Evolutionary conservation across 1,140 invertebrate species (phyloP).

Genomic region (Trypoxylus dichotomus): DNA sequence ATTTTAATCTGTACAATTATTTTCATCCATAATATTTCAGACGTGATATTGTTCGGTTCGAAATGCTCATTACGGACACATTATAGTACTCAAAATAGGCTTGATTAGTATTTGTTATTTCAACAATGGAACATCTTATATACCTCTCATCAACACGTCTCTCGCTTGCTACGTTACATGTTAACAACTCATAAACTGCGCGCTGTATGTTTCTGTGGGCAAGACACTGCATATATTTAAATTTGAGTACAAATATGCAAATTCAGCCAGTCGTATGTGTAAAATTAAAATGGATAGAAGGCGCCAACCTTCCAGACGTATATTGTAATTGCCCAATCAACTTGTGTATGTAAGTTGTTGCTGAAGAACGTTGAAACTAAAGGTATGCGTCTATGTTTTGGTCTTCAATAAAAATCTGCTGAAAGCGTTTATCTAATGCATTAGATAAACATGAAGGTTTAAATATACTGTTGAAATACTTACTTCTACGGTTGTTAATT

Average conservation of each 20-base stretch:
- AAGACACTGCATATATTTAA: neutral
- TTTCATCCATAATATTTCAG: neutral
- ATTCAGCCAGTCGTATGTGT: neutral
- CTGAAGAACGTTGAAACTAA: no score
- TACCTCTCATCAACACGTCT: no score
- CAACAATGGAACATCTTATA: neutral
- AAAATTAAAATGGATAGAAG: neutral
- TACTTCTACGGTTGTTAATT: no score
- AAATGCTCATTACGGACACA: neutral
- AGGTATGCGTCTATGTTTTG: no score
- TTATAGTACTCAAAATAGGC: neutral
- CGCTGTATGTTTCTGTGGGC: neutral
- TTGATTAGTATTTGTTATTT: neutral
- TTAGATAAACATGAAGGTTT: no score
- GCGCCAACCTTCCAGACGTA: neutral
- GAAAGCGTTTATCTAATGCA: no score
- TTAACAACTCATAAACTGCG: neutral
- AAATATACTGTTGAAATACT: no score
- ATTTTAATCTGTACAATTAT: neutral
- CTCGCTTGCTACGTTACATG: neutral
- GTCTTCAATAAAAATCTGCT: no score
- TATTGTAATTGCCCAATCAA: neutral
- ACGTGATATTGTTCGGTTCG: neutral
- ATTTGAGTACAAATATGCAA: neutral
- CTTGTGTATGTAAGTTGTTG: neutral